These are phyloP conservation scores for Drosophila parabipectinata DNA, from an alignment of 1,140 invertebrate species.

Conservation along the genomic window DNA sequence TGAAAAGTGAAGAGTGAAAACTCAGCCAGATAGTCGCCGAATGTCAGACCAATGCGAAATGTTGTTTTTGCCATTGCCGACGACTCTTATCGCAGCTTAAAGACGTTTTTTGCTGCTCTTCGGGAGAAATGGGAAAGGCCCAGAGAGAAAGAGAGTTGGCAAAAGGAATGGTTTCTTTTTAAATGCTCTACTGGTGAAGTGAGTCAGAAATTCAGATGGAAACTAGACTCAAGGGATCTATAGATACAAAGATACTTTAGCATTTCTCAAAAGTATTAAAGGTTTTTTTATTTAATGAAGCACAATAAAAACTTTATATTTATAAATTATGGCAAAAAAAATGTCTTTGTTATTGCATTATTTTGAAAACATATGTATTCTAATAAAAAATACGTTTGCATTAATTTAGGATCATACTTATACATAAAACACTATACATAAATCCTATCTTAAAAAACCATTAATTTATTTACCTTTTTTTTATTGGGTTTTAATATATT, in stretches of 20 bases:
- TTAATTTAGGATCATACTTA: no score
- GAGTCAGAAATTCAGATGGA: not conserved
- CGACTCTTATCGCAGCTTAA: conserved; percentile 32
- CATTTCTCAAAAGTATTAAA: not conserved
- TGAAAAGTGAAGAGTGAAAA: conserved; percentile 50
- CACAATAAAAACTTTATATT: no score
- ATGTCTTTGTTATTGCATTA: no score
- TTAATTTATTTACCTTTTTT: no score
- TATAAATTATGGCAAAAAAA: no score
- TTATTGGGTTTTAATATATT: not conserved
- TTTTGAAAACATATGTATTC: no score
- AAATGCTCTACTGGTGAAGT: conserved; percentile 19
- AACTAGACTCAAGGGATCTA: no score
- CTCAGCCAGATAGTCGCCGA: conserved; percentile 64
- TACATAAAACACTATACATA: no score
- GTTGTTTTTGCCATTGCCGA: conserved; percentile 21
- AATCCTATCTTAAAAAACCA: no score
- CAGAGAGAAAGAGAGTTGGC: conserved; percentile 1
- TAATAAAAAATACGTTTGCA: no score
- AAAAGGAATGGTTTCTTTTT: not conserved
- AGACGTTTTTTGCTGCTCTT: conserved; percentile 18
- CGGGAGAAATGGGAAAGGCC: conserved; percentile 39
- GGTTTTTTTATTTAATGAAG: not conserved
- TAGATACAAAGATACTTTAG: no score
- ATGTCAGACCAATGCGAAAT: conserved; percentile 48